A percentile compares a stretch with the other conserved stretches of the same genome.
Evolutionary conservation across 2,888 invertebrate genomes (phyloP).

Genomic region (Gymnosoma rotundatum): DNA sequence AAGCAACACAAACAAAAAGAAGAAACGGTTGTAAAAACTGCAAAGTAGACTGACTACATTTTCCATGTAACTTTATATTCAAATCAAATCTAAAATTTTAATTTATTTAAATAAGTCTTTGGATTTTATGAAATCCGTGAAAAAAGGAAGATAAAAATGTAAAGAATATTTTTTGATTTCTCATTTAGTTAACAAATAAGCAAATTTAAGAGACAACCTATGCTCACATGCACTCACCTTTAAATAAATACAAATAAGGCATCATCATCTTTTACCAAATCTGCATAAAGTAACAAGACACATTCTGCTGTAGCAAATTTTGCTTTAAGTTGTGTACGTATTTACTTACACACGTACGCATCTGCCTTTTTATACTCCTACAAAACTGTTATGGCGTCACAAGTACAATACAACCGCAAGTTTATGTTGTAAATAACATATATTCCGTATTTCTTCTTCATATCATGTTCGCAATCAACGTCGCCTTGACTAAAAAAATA

Average conservation of each 20-base stretch:
- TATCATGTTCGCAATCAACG: conserved; percentile 24
- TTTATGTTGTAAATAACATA: conserved; percentile 13
- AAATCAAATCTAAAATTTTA: conserved; percentile 31
- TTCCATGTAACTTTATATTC: neutral
- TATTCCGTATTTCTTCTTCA: neutral
- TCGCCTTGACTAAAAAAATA: conserved; percentile 8
- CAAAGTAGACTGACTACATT: neutral
- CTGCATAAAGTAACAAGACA: neutral
- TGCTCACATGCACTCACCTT: neutral
- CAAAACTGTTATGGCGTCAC: neutral
- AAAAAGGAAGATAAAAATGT: neutral
- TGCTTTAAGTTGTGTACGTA: neutral
- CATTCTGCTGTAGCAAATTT: conserved; percentile 25
- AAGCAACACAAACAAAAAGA: neutral
- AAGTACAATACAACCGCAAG: conserved; percentile 7
- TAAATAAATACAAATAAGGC: conserved; percentile 8
- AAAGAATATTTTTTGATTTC: conserved; percentile 46
- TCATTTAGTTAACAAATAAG: conserved; percentile 57
- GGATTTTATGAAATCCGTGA: conserved; percentile 29
- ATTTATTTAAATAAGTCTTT: conserved; percentile 40
- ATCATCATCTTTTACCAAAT: conserved; percentile 40
- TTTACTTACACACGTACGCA: conserved; percentile 63
- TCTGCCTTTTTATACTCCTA: conserved; percentile 18
- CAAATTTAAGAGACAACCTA: conserved; percentile 6
- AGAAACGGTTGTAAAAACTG: neutral